Evolutionary conservation across 2,113 vertebrate species (phyloP).

Genomic region (Gracilinanus agilis): DNA sequence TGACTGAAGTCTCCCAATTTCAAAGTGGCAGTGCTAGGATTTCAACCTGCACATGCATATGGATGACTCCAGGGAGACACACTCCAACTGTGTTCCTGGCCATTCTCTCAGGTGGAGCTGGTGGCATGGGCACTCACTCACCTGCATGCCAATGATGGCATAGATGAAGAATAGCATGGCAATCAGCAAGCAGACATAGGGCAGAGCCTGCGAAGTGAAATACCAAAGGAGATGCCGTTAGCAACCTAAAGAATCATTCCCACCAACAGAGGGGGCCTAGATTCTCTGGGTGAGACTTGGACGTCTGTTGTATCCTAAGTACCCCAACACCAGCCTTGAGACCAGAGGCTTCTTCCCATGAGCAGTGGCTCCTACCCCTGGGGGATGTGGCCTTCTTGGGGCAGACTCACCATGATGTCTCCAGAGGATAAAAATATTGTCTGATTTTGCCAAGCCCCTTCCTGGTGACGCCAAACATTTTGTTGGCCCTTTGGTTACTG

Average conservation of each 20-base stretch:
- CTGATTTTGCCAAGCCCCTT: not conserved
- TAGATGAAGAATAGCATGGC: conserved; percentile 99
- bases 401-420: not conserved
- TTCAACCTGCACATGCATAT: not conserved
- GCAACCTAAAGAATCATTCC: not conserved
- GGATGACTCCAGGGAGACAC: not conserved
- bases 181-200: conserved; percentile 97
- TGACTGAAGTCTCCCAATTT: not conserved
- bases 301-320: not conserved
- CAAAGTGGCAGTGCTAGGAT: not conserved
- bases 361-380: not conserved
- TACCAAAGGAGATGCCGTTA: not conserved
- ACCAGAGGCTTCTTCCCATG: not conserved
- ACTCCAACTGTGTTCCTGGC: no score
- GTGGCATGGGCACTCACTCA: conserved; percentile 72
- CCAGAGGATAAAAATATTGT: not conserved
- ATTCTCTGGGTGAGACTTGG: not conserved
- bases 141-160: conserved; percentile 99
- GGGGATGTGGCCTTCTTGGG: not conserved
- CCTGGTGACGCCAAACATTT: not conserved
- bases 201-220: conserved; percentile 90
- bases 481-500: not conserved
- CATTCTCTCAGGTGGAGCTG: not conserved
- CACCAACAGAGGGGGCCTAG: not conserved
- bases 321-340: not conserved